Percentiles rank a stretch among this genome's conserved stretches.
These are phyloP conservation scores for Drosophila azteca DNA, from an alignment of 1,140 invertebrate genomes.

Conservation along the genomic window DNA sequence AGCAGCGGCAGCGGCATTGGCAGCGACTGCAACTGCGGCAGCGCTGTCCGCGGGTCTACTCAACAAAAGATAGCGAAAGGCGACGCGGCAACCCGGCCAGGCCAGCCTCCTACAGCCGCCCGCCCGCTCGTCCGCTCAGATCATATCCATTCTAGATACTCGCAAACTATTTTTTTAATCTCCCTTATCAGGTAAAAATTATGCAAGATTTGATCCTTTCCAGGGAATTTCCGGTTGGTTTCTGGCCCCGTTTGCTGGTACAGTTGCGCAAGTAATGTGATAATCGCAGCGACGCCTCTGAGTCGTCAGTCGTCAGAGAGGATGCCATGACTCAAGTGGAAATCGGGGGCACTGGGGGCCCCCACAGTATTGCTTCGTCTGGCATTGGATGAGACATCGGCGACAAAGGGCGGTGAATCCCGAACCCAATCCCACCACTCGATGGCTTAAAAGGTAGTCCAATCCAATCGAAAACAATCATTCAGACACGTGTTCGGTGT, in stretches of 20 bases:
- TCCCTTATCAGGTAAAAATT: conserved; percentile 2
- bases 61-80: conserved; percentile 16
- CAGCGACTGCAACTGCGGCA: neutral
- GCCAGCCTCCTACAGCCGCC: neutral
- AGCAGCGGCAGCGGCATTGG: neutral
- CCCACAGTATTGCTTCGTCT: too few relatives aligned
- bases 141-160: too few relatives aligned
- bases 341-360: too few relatives aligned
- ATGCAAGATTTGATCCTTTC: neutral
- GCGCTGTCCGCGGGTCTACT: conserved; percentile 10
- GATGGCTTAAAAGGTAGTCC: too few relatives aligned
- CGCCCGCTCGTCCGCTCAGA: too few relatives aligned
- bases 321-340: neutral
- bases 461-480: too few relatives aligned
- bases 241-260: conserved; percentile 6
- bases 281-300: too few relatives aligned
- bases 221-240: conserved; percentile 16
- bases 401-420: too few relatives aligned
- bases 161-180: neutral
- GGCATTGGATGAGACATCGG: too few relatives aligned
- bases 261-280: conserved; percentile 35
- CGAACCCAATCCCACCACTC: too few relatives aligned
- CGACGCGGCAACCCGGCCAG: neutral
- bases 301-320: neutral
- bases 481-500: too few relatives aligned